phyloP scores from a whole-genome alignment of 2,797 vertebrate genomes.

The Psittacula echo region DNA sequence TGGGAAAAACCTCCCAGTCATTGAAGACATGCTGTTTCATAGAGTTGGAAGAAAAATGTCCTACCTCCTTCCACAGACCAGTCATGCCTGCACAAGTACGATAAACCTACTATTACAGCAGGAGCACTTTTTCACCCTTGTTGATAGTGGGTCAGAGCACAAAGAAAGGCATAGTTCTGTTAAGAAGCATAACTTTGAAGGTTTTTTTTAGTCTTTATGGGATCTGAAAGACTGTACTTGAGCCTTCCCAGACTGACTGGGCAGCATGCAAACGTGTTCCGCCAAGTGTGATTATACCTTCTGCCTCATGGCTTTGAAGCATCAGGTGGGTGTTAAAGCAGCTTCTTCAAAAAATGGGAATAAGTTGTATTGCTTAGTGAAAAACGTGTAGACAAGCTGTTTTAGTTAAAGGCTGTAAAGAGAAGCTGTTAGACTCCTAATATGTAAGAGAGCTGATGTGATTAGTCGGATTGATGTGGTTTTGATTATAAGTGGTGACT shows the following conservation, averaged over 20 bases:
- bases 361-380: background rate
- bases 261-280: background rate
- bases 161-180: background rate
- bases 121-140: background rate
- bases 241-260: background rate
- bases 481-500: background rate
- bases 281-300: background rate
- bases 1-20: background rate
- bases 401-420: background rate
- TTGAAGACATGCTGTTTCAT: background rate
- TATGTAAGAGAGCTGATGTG: background rate
- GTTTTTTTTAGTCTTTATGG: background rate
- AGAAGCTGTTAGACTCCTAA: background rate
- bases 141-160: background rate
- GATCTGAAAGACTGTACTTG: background rate
- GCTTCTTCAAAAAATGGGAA: background rate
- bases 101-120: background rate
- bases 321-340: background rate
- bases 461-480: background rate
- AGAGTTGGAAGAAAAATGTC: background rate
- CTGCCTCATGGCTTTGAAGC: background rate
- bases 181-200: background rate
- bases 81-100: background rate
- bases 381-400: background rate
- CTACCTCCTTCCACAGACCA: background rate